Conservation (phyloP, 2,113 vertebrate genomes). For the Willisornis vidua region DNA sequence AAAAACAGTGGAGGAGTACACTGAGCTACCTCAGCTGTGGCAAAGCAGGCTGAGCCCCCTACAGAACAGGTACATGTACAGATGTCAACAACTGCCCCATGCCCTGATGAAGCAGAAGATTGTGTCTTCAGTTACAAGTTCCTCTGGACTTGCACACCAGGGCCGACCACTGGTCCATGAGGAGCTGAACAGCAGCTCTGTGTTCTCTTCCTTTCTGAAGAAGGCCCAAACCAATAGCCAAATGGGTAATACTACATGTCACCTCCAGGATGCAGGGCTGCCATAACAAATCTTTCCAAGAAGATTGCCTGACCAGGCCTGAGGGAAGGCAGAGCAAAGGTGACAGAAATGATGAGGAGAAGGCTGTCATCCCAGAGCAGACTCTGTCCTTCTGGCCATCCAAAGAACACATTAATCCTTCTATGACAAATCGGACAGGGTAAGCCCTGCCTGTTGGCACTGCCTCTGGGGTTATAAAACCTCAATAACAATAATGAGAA, state of each 20-base stretch:
- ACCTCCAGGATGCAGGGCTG: neutral
- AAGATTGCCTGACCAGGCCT: neutral
- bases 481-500: neutral
- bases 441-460: neutral
- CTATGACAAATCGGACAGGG: neutral
- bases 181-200: neutral
- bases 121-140: neutral
- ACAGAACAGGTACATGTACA: neutral
- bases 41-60: neutral
- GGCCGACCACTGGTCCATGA: neutral
- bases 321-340: conserved; percentile 1
- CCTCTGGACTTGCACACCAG: neutral
- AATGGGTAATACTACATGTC: neutral
- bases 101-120: neutral
- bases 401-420: neutral
- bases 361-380: neutral
- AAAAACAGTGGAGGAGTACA: neutral
- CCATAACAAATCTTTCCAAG: neutral
- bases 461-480: neutral
- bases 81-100: neutral
- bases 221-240: neutral
- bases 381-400: neutral
- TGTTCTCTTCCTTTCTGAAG: neutral
- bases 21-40: neutral
- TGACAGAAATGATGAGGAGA: neutral